Conservation (phyloP, 1,140 invertebrate species). For the Cheumatopsyche charites region DNA sequence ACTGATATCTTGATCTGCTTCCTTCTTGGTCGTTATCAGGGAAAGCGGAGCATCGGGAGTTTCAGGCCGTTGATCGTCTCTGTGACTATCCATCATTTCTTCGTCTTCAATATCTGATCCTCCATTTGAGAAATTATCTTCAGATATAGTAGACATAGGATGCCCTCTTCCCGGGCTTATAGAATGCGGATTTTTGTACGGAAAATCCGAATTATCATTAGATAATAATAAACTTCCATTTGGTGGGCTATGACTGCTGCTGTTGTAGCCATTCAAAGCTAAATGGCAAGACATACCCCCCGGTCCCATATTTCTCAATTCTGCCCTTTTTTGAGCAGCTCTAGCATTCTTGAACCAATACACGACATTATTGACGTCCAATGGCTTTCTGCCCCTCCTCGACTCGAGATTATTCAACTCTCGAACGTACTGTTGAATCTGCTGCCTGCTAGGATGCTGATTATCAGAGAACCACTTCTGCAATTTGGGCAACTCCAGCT, state of each 20-base stretch:
- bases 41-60: constrained; percentile 72
- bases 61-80: constrained; percentile 63
- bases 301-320: constrained; percentile 66
- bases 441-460: constrained; percentile 91
- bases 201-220: constrained; percentile 62
- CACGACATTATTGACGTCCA: constrained; percentile 97
- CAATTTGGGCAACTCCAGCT: constrained; percentile 91
- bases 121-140: constrained; percentile 65
- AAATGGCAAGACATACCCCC: constrained; percentile 63
- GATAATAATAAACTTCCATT: constrained; percentile 63
- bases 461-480: constrained; percentile 96
- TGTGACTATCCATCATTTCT: constrained; percentile 59
- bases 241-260: constrained; percentile 65
- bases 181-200: constrained; percentile 61
- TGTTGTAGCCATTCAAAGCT: constrained; percentile 67
- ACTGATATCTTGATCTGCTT: constrained; percentile 55
- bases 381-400: constrained; percentile 85
- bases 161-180: constrained; percentile 58
- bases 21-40: constrained; percentile 65
- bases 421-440: constrained; percentile 94
- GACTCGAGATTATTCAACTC: constrained; percentile 93
- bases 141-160: constrained; percentile 63
- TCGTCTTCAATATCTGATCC: constrained; percentile 70
- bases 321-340: constrained; percentile 90
- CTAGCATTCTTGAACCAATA: constrained; percentile 99